Conservation (phyloP, 2,888 invertebrate species). For the Geophilus truncorum region DNA sequence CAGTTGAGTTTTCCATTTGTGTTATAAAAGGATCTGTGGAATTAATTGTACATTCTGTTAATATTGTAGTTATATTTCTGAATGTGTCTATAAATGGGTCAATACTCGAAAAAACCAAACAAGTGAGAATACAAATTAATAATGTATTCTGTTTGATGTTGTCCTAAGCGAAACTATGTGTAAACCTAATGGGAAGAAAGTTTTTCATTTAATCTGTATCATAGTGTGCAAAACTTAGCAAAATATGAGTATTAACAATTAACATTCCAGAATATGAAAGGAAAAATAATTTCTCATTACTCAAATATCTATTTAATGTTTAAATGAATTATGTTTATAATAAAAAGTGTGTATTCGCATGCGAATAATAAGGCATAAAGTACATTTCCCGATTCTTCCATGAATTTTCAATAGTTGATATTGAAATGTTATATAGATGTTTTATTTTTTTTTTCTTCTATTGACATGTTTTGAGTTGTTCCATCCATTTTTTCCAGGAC, state of each 20-base stretch:
- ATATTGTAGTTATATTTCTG: constrained; percentile 14
- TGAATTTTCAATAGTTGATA: background rate
- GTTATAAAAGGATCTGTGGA: background rate
- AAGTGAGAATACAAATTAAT: background rate
- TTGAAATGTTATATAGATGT: background rate
- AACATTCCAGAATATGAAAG: background rate
- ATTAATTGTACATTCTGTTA: constrained; percentile 22
- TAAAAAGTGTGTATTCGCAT: background rate
- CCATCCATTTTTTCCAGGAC: background rate
- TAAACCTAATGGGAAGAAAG: background rate
- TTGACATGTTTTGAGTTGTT: background rate
- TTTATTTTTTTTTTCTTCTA: background rate
- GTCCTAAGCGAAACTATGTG: background rate
- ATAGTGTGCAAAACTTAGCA: background rate
- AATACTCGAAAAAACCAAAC: background rate
- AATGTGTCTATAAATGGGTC: constrained; percentile 13
- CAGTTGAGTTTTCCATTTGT: background rate
- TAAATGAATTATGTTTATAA: background rate
- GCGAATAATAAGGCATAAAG: background rate
- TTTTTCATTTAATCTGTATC: background rate
- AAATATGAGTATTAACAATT: background rate
- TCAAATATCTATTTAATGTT: background rate
- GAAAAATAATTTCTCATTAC: background rate
- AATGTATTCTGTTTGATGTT: constrained; percentile 2
- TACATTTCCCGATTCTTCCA: background rate